Conservation (phyloP, 2,113 vertebrate species). For the Ciconia stormi region DNA sequence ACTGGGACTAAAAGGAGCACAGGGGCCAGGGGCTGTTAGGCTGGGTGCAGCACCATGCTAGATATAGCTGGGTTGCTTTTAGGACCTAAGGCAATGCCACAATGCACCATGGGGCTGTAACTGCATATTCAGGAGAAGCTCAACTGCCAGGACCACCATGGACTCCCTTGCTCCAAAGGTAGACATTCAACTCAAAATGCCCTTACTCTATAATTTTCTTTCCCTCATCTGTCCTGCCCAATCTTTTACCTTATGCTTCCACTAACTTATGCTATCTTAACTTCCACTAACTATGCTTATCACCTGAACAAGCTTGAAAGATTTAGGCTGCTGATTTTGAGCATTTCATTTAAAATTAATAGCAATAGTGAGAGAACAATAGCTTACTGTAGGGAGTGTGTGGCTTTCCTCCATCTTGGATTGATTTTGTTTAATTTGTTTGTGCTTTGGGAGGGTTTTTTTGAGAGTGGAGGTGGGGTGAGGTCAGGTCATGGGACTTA, state of each 20-base stretch:
- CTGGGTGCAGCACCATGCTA: neutral
- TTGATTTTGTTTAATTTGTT: neutral
- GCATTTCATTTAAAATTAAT: neutral
- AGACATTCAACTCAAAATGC: neutral
- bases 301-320: neutral
- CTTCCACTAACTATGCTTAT: neutral
- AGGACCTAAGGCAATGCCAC: neutral
- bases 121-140: neutral
- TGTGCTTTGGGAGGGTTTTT: neutral
- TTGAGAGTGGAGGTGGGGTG: neutral
- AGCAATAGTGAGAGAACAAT: neutral
- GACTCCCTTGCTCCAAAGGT: neutral
- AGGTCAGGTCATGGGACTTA: neutral
- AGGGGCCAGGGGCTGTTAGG: rapidly evolving
- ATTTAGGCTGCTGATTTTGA: neutral
- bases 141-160: neutral
- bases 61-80: neutral
- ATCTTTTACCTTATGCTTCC: neutral
- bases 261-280: neutral
- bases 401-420: neutral
- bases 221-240: neutral
- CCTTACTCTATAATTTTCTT: neutral
- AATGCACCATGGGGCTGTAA: neutral
- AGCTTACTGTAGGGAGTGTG: neutral
- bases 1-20: neutral